These are phyloP conservation scores for Cephalopterus ornatus DNA, from an alignment of 2,113 vertebrate genomes.

Conservation along the genomic window DNA sequence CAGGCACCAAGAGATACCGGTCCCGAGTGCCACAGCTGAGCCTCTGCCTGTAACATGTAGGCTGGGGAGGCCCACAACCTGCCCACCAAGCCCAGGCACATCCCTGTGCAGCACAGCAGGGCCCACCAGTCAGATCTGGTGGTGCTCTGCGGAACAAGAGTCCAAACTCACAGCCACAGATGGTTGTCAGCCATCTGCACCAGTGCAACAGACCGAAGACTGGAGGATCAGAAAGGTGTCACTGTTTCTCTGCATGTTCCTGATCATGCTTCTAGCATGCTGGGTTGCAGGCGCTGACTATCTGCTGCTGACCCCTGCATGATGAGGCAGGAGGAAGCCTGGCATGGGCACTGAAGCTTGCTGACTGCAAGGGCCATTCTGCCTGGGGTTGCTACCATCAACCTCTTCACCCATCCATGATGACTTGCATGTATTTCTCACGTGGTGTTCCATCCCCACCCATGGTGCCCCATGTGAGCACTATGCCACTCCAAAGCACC, in stretches of 20 bases:
- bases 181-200: not conserved
- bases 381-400: not conserved
- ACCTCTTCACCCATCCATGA: not conserved
- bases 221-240: not conserved
- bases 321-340: not conserved
- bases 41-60: not conserved
- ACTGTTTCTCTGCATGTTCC: not conserved
- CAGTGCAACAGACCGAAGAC: fast-evolving
- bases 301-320: not conserved
- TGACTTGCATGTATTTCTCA: fast-evolving
- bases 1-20: not conserved
- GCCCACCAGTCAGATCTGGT: not conserved
- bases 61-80: not conserved
- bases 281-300: not conserved
- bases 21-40: not conserved
- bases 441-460: not conserved
- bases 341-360: not conserved
- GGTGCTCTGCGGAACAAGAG: not conserved
- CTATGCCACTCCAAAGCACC: not conserved
- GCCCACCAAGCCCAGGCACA: not conserved
- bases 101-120: fast-evolving
- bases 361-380: not conserved
- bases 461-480: fast-evolving
- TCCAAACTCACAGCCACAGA: not conserved
- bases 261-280: fast-evolving